Evolutionary conservation across 1,140 invertebrate genomes (phyloP).

Genomic region (Sitobion miscanthi): DNA sequence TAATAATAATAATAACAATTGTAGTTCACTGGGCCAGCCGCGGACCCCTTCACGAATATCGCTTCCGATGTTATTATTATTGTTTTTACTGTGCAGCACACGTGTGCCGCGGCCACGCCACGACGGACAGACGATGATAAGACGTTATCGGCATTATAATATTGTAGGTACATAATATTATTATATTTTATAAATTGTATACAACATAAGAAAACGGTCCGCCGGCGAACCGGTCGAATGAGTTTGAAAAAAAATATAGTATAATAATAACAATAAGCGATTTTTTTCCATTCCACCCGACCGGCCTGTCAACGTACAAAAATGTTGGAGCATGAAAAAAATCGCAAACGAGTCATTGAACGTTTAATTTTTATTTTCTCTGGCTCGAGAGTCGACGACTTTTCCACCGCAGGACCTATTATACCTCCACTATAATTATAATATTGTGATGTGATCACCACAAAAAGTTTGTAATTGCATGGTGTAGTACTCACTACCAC

Average conservation of each 20-base stretch:
- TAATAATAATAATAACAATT: neutral
- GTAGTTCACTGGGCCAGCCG: neutral
- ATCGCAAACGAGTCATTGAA: conserved; percentile 16
- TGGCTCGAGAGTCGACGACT: neutral
- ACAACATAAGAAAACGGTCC: neutral
- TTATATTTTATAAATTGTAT: neutral
- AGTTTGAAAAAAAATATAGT: neutral
- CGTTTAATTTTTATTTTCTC: conserved; percentile 7
- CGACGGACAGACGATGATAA: neutral
- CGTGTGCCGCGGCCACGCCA: neutral
- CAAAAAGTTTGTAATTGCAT: neutral
- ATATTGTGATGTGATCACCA: neutral
- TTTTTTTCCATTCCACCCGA: neutral
- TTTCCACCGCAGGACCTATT: neutral
- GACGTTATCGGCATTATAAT: conserved; percentile 16
- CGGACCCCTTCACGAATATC: neutral
- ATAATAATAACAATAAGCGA: neutral
- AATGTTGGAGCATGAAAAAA: neutral
- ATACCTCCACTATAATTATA: neutral
- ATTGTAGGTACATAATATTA: neutral
- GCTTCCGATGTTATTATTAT: neutral
- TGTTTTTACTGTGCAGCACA: neutral
- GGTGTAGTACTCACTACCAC: neutral
- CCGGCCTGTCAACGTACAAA: neutral
- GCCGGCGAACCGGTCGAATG: neutral